A percentile compares a stretch with the other conserved stretches of the same genome.
Conservation (phyloP, 2,888 invertebrate species). For the Drosophila gaucha region DNA sequence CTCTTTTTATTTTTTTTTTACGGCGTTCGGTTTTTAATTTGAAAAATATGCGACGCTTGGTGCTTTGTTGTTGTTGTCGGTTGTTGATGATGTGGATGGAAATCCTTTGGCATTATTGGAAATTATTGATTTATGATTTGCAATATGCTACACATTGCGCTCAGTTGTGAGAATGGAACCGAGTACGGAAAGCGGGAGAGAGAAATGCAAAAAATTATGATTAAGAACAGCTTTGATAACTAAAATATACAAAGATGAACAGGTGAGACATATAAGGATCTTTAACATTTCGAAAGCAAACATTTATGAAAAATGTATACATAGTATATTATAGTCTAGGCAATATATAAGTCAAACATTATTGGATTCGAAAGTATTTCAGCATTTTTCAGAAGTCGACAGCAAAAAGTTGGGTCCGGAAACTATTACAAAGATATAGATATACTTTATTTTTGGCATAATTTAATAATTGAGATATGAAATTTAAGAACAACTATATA, state of each 20-base stretch:
- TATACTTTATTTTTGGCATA: too few relatives aligned
- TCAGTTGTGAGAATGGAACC: neutral
- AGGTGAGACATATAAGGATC: neutral
- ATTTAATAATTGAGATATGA: too few relatives aligned
- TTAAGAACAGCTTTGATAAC: neutral
- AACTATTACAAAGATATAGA: neutral
- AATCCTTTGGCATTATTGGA: conserved; percentile 63
- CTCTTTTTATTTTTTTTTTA: conserved; percentile 33
- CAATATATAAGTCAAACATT: too few relatives aligned
- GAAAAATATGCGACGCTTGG: conserved; percentile 80
- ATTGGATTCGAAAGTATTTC: too few relatives aligned
- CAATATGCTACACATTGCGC: conserved; percentile 38
- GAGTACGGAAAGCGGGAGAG: neutral
- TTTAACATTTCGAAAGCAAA: neutral
- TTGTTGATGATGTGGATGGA: conserved; percentile 44
- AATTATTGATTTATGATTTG: conserved; percentile 74
- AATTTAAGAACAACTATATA: too few relatives aligned
- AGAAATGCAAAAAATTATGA: neutral
- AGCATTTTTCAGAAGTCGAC: too few relatives aligned
- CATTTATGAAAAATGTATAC: too few relatives aligned
- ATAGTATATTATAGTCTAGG: too few relatives aligned
- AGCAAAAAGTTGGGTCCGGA: too few relatives aligned
- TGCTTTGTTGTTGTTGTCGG: conserved; percentile 27
- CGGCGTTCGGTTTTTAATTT: conserved; percentile 75
- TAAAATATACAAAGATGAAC: neutral